Evolutionary conservation across 2,888 invertebrate genomes (phyloP).

Genomic region (Oegoconia quadripuncta): DNA sequence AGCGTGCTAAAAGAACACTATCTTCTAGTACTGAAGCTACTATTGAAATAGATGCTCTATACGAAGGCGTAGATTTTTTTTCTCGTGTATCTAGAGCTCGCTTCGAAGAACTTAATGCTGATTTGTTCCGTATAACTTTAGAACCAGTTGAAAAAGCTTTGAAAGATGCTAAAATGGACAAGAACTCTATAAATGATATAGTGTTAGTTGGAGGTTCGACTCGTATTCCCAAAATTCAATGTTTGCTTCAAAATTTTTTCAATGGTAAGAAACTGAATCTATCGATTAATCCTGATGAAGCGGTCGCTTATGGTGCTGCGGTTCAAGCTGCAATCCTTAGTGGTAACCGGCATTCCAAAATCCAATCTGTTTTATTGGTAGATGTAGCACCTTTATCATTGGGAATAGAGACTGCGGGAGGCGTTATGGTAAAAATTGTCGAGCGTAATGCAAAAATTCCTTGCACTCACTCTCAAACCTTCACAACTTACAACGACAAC

Average conservation of each 20-base stretch:
- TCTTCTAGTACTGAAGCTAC: conserved; percentile 87
- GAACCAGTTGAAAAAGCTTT: conserved; percentile 88
- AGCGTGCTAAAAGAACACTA: conserved; percentile 86
- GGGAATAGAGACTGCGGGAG: conserved; percentile 88
- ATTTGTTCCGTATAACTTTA: conserved; percentile 84
- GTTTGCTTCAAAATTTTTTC: conserved; percentile 85
- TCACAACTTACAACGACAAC: conserved; percentile 89
- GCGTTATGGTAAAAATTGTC: conserved; percentile 87
- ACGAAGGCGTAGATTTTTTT: conserved; percentile 84
- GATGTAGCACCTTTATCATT: conserved; percentile 82
- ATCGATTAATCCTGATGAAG: conserved; percentile 89
- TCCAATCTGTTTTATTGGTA: conserved; percentile 82
- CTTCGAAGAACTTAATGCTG: conserved; percentile 87
- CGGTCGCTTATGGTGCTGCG: conserved; percentile 88
- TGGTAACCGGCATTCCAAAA: conserved; percentile 85
- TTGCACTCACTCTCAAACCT: conserved; percentile 84
- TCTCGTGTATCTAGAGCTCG: conserved; percentile 85
- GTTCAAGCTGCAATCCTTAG: conserved; percentile 85
- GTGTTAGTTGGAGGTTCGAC: conserved; percentile 91
- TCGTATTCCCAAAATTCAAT: conserved; percentile 89
- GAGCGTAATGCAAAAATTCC: conserved; percentile 86
- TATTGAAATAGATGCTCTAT: conserved; percentile 86
- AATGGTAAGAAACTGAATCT: conserved; percentile 84
- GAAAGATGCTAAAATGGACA: conserved; percentile 87
- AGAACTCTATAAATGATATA: conserved; percentile 85